phyloP scores from a whole-genome alignment of 23 tunicate genomes.

The Botrylloides violaceus region DNA sequence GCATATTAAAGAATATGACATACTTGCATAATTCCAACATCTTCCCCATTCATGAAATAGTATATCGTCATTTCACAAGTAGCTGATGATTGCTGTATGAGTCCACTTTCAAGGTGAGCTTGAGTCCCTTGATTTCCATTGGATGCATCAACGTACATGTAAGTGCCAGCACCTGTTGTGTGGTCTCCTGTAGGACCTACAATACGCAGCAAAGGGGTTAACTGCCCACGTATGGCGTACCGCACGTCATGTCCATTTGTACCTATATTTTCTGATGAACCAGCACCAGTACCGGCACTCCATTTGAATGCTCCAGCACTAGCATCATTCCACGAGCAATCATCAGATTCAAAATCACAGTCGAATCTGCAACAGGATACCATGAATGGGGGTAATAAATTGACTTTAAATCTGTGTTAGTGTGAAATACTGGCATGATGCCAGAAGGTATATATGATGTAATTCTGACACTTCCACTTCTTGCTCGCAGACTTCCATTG shows the following conservation, averaged over 20 bases:
- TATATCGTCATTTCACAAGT: slow-evolving; percentile 75
- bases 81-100: slow-evolving; percentile 57
- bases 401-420: too few relatives aligned
- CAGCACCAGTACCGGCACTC: slow-evolving; percentile 47
- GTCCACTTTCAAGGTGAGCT: slow-evolving; percentile 53
- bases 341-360: slow-evolving; percentile 48
- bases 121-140: slow-evolving; percentile 51
- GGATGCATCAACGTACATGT: slow-evolving; percentile 94
- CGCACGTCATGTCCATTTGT: too few relatives aligned
- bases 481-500: too few relatives aligned
- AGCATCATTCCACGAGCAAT: slow-evolving; percentile 64
- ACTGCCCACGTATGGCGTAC: too few relatives aligned
- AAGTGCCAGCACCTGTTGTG: slow-evolving; percentile 66
- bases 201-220: too few relatives aligned
- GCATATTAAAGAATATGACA: too few relatives aligned
- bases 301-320: slow-evolving; percentile 72
- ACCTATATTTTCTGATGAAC: slow-evolving; percentile 70
- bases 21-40: slow-evolving; percentile 84
- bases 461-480: too few relatives aligned
- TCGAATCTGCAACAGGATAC: too few relatives aligned
- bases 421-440: too few relatives aligned
- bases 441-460: too few relatives aligned
- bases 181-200: slow-evolving; percentile 76
- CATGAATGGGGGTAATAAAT: too few relatives aligned
- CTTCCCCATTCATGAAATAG: slow-evolving; percentile 80